phyloP scores from a whole-genome alignment of 2,888 invertebrate genomes.

The Leptopilina myrica region DNA sequence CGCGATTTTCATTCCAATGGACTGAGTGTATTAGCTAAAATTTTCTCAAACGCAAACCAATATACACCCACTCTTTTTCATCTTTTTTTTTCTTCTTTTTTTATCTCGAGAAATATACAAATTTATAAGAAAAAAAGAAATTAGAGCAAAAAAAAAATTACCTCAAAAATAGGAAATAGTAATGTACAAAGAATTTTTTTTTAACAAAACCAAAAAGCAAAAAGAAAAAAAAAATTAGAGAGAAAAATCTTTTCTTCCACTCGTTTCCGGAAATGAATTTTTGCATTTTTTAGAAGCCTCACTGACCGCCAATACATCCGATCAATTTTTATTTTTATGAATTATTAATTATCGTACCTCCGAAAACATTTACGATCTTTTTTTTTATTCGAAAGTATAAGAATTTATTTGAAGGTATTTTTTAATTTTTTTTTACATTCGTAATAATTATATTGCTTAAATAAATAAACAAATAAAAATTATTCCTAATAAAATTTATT shows the following conservation, averaged over 20 bases:
- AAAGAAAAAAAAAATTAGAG: background rate
- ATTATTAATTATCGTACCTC: conserved; percentile 1
- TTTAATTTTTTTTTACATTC: too few species aligned
- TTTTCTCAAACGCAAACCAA: conserved; percentile 18
- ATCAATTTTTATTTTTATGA: background rate
- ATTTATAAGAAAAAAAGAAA: background rate
- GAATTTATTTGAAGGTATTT: too few species aligned
- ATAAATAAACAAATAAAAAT: too few species aligned
- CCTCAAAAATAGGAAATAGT: conserved; percentile 2
- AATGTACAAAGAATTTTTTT: background rate
- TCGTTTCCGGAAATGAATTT: background rate
- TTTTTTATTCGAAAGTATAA: background rate
- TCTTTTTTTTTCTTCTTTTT: too few species aligned
- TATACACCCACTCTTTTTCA: conserved; percentile 6
- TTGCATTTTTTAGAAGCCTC: background rate
- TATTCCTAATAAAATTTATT: too few species aligned
- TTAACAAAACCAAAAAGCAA: background rate
- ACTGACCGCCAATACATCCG: background rate
- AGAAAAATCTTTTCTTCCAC: background rate
- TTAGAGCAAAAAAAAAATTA: background rate
- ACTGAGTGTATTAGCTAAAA: conserved; percentile 31
- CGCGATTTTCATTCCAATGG: conserved; percentile 13
- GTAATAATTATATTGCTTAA: too few species aligned
- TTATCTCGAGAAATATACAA: too few species aligned
- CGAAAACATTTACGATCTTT: background rate